Evolutionary conservation across 2,888 invertebrate species (phyloP).

Genomic region (Deilephila elpenor): DNA sequence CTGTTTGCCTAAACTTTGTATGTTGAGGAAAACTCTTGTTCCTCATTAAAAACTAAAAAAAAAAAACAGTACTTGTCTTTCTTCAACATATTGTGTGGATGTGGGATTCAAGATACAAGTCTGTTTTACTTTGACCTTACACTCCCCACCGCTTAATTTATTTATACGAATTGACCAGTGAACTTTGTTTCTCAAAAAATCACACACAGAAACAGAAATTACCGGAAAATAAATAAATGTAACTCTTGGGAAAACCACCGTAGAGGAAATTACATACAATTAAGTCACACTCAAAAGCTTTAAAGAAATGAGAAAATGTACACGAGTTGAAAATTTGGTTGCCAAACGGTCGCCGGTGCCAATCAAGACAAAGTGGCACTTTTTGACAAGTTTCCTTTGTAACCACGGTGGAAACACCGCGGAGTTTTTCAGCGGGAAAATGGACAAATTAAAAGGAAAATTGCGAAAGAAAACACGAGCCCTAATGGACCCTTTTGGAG

Average conservation of each 20-base stretch:
- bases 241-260: background rate
- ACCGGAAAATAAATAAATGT: background rate
- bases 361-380: conserved; percentile 18
- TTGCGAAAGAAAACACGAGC: conserved; percentile 2
- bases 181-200: background rate
- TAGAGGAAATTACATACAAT: conserved; percentile 5
- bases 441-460: conserved; percentile 7
- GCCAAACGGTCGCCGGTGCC: conserved; percentile 3
- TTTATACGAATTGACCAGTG: no score
- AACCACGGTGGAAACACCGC: background rate
- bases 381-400: conserved; percentile 25
- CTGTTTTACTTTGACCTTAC: no score
- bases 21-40: background rate
- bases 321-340: conserved; percentile 7
- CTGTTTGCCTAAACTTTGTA: background rate
- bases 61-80: background rate
- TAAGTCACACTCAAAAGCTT: conserved; percentile 6
- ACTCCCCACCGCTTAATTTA: no score
- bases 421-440: conserved; percentile 1
- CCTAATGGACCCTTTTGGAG: background rate
- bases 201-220: background rate
- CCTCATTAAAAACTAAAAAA: background rate
- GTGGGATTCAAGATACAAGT: no score
- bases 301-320: conserved; percentile 5
- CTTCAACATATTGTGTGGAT: background rate